Evolutionary conservation across 2,888 invertebrate genomes (phyloP).

Genomic region (Leptogaster cylindrica): DNA sequence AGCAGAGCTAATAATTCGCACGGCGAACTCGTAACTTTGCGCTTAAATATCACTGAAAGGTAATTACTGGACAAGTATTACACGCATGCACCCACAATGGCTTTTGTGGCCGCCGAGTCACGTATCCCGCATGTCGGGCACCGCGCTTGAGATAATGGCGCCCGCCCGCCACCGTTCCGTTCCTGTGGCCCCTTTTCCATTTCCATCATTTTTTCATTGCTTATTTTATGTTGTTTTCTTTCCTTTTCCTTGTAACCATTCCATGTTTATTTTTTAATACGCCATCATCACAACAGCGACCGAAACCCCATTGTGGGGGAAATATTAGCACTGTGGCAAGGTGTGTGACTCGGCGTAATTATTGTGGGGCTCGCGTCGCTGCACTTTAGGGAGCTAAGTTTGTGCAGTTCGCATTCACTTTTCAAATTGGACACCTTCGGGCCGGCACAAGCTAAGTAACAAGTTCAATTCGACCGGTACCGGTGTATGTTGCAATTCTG

Average conservation of each 20-base stretch:
- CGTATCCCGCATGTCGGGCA: constrained; percentile 32
- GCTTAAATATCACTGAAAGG: constrained; percentile 18
- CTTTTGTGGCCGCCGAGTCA: background rate
- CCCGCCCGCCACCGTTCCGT: background rate
- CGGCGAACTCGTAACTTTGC: constrained; percentile 5
- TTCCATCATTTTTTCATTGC: constrained; percentile 1
- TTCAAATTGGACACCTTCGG: constrained; percentile 34
- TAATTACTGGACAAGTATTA: constrained; percentile 22
- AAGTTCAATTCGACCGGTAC: constrained; percentile 27
- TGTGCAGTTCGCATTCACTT: constrained; percentile 26
- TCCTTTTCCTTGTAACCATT: no score
- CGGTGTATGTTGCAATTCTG: background rate
- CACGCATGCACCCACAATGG: constrained; percentile 24
- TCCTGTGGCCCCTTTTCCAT: constrained; percentile 13
- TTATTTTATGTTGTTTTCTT: background rate
- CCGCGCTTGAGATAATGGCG: background rate
- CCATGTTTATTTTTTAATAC: no score
- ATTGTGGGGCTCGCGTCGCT: constrained; percentile 1
- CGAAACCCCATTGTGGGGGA: background rate
- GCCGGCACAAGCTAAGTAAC: background rate
- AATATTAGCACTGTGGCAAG: background rate
- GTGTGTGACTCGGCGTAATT: constrained; percentile 6
- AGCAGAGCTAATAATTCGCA: constrained; percentile 26
- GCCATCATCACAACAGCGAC: no score
- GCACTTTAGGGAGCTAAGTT: no score